Conservation (phyloP, 1,140 invertebrate genomes). For the Arctopsyche grandis region DNA sequence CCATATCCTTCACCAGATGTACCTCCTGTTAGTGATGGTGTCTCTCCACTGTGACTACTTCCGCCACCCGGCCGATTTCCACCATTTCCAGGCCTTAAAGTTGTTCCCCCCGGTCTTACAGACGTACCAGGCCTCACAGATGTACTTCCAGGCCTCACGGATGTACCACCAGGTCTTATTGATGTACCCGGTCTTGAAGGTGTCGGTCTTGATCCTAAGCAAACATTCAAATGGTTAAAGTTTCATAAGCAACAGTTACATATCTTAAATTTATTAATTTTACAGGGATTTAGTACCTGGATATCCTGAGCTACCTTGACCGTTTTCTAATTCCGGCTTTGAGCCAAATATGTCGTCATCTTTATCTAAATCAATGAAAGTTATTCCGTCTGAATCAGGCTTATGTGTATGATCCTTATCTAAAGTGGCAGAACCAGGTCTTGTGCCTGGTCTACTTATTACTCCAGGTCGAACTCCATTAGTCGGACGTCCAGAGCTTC, state of each 20-base stretch:
- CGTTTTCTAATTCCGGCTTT: neutral
- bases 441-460: neutral
- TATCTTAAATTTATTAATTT: neutral
- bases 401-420: neutral
- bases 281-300: neutral
- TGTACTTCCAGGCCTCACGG: neutral
- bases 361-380: slow-evolving; percentile 44
- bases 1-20: neutral
- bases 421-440: neutral
- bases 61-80: neutral
- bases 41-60: neutral
- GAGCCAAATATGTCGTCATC: slow-evolving; percentile 51
- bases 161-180: neutral
- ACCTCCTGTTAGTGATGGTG: slow-evolving; percentile 17
- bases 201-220: neutral
- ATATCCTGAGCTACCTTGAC: slow-evolving; percentile 7
- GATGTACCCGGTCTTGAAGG: neutral
- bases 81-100: neutral
- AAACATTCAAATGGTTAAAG: neutral
- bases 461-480: neutral
- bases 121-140: neutral
- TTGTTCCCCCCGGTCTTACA: neutral
- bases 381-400: neutral
- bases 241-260: neutral
- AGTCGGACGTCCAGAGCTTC: neutral